These are phyloP conservation scores for Plectropomus leopardus DNA, from an alignment of 2,113 vertebrate species.

Conservation along the genomic window DNA sequence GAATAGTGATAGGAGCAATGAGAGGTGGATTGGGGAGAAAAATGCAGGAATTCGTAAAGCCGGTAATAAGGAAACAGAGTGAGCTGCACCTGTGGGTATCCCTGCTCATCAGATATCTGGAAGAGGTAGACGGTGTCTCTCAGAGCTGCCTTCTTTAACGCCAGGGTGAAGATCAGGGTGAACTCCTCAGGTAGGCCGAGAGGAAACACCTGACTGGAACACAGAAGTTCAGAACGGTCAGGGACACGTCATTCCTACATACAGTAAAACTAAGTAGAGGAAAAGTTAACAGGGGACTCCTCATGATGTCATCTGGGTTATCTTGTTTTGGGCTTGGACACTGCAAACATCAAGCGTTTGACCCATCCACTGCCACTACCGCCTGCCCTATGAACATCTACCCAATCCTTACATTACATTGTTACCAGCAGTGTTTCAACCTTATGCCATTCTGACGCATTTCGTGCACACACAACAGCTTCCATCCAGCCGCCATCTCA, in stretches of 20 bases:
- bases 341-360: neutral
- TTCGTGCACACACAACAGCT: no score
- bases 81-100: conserved; percentile 92
- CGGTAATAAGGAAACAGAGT: neutral
- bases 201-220: conserved; percentile 91
- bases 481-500: no score
- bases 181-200: conserved; percentile 90
- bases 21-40: neutral
- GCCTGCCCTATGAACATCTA: no score
- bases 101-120: conserved; percentile 91
- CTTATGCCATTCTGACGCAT: no score
- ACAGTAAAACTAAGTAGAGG: neutral
- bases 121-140: conserved; percentile 92
- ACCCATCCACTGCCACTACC: no score
- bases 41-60: neutral
- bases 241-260: neutral
- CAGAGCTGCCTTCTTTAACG: conserved; percentile 91
- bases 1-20: neutral
- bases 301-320: neutral
- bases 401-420: no score
- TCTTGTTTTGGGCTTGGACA: neutral
- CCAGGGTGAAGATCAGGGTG: conserved; percentile 91
- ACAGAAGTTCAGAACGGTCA: conserved; percentile 37
- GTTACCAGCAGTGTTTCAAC: no score
- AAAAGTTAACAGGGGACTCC: neutral